Percentiles rank a stretch among this genome's conserved stretches.
These are phyloP conservation scores for Chaetoderma sp. DNA, from an alignment of 2,888 invertebrate species.

Conservation along the genomic window DNA sequence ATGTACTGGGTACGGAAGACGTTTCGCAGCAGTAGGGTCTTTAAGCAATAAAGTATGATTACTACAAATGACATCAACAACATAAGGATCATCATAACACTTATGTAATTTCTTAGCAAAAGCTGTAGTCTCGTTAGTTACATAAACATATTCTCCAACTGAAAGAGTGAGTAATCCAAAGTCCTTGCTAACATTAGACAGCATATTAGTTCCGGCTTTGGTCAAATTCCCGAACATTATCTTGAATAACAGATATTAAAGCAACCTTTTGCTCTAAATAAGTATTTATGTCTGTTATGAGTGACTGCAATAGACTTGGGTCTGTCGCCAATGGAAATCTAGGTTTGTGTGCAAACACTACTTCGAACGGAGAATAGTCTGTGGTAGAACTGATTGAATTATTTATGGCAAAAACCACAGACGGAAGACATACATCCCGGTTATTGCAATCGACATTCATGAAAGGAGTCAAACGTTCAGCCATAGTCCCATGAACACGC, in stretches of 20 bases:
- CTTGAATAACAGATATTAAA: not conserved
- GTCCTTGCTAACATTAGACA: slow-evolving; percentile 3
- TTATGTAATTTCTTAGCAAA: slow-evolving; percentile 30
- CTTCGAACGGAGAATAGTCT: slow-evolving; percentile 5
- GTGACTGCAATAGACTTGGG: too few relatives aligned
- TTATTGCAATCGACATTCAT: not conserved
- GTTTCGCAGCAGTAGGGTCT: slow-evolving; percentile 15
- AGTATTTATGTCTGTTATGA: not conserved
- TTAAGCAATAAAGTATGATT: slow-evolving; percentile 25
- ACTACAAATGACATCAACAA: slow-evolving; percentile 26
- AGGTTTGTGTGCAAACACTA: slow-evolving; percentile 11
- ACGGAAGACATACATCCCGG: not conserved
- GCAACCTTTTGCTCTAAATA: not conserved
- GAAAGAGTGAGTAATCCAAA: slow-evolving; percentile 4
- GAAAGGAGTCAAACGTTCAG: not conserved
- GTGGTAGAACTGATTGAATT: not conserved
- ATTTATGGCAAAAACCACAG: slow-evolving; percentile 3
- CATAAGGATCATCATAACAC: slow-evolving; percentile 30
- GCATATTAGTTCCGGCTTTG: slow-evolving; percentile 16
- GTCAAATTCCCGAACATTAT: not conserved
- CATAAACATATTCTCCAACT: slow-evolving; percentile 34
- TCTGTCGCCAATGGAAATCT: not conserved
- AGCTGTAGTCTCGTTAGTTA: slow-evolving; percentile 20
- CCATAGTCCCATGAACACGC: not conserved
- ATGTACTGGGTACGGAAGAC: slow-evolving; percentile 25